Percentiles rank a stretch among this genome's conserved stretches.
Conservation (phyloP, 2,888 invertebrate species). For the Eurois occulta region DNA sequence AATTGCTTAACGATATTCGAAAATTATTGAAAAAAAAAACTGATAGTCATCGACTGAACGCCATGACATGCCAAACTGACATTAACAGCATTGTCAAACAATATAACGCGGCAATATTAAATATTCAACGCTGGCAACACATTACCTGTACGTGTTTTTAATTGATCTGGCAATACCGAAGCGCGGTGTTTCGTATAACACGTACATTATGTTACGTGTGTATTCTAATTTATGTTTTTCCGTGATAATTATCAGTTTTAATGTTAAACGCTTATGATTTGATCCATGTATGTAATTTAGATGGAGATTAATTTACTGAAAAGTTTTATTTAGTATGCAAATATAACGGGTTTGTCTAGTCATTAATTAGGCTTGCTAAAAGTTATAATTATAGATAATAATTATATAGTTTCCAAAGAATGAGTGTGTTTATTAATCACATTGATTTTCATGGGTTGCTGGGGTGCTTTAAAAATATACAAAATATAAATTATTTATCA, state of each 20-base stretch:
- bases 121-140: constrained; percentile 84
- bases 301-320: constrained; percentile 2
- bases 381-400: too few species aligned
- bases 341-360: background rate
- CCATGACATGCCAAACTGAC: constrained; percentile 88
- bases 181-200: constrained; percentile 58
- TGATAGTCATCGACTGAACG: constrained; percentile 76
- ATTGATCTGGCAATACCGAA: constrained; percentile 83
- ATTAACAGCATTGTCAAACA: constrained; percentile 89
- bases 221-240: constrained; percentile 41
- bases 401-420: background rate
- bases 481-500: too few species aligned
- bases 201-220: constrained; percentile 40
- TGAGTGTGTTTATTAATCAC: background rate
- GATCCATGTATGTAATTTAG: constrained; percentile 18
- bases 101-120: constrained; percentile 82
- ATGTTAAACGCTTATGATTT: constrained; percentile 37
- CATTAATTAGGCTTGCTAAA: background rate
- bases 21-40: constrained; percentile 76
- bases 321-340: constrained; percentile 3
- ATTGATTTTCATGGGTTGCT: background rate
- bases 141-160: constrained; percentile 78
- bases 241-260: constrained; percentile 41
- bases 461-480: too few species aligned
- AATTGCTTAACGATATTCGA: constrained; percentile 74